phyloP scores from a whole-genome alignment of 1,140 invertebrate species.

The Colletes latitarsis region DNA sequence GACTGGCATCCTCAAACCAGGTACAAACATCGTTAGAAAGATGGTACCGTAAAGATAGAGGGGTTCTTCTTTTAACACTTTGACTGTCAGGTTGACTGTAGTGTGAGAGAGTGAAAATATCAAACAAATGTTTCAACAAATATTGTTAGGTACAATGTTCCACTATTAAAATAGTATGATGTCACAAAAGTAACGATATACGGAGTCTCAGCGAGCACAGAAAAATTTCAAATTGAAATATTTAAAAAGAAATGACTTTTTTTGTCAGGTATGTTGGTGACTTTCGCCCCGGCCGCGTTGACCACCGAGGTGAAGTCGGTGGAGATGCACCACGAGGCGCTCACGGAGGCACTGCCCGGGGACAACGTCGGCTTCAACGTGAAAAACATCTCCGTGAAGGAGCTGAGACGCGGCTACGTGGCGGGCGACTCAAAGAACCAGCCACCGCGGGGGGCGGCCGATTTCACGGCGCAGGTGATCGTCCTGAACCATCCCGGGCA shows the following conservation, averaged over 20 bases:
- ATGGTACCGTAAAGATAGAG: no score
- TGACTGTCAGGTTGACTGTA: no score
- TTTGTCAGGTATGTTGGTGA: constrained; percentile 96
- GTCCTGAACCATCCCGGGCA: constrained; percentile 99
- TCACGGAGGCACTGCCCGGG: constrained; percentile 95
- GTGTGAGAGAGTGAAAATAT: no score
- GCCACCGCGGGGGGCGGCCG: constrained; percentile 94
- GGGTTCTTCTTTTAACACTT: no score
- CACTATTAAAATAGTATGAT: no score
- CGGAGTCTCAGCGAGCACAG: no score
- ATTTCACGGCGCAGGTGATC: constrained; percentile 97
- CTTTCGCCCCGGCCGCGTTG: constrained; percentile 95
- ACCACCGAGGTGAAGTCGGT: constrained; percentile 99
- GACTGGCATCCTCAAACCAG: constrained; percentile 97
- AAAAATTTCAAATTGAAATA: no score
- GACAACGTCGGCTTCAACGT: constrained; percentile 99
- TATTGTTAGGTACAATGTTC: no score
- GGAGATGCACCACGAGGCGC: constrained; percentile 99
- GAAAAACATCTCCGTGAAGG: constrained; percentile 99
- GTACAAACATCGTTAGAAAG: constrained; percentile 81
- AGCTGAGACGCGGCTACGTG: constrained; percentile 97
- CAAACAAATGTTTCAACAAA: no score
- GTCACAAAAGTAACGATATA: no score
- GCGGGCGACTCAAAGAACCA: constrained; percentile 98
- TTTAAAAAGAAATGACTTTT: no score